phyloP scores from a whole-genome alignment of 2,797 vertebrate genomes.

The Zenarchopterus dispar region DNA sequence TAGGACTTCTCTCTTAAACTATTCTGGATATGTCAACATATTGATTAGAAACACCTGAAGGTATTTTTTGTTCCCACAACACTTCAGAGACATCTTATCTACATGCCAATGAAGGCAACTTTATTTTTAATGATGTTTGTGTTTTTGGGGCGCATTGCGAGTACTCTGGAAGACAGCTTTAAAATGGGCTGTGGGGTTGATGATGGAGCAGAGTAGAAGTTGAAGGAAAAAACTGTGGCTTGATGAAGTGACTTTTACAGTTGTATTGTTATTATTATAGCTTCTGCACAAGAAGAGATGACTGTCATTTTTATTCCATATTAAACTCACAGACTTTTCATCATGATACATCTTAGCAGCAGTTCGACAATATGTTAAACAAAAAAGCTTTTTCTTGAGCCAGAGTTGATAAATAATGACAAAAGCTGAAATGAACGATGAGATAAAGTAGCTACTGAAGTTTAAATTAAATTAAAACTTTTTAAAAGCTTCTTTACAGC shows the following conservation, averaged over 20 bases:
- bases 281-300: slow-evolving; percentile 27
- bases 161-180: slow-evolving; percentile 50
- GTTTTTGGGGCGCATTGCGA: slow-evolving; percentile 25
- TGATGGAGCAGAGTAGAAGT: slow-evolving; percentile 29
- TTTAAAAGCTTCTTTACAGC: neutral
- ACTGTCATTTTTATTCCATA: slow-evolving; percentile 43
- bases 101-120: slow-evolving; percentile 1
- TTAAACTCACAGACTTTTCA: slow-evolving; percentile 37
- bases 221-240: slow-evolving; percentile 31
- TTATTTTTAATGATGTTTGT: slow-evolving; percentile 17
- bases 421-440: neutral
- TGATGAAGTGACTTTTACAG: slow-evolving; percentile 31
- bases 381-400: slow-evolving; percentile 1
- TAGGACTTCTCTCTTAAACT: slow-evolving; percentile 7
- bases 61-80: slow-evolving; percentile 12
- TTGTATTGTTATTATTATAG: slow-evolving; percentile 62
- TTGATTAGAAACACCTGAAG: slow-evolving; percentile 20
- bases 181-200: slow-evolving; percentile 34
- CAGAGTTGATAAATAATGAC: slow-evolving; percentile 41
- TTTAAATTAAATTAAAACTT: slow-evolving; percentile 2
- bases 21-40: slow-evolving; percentile 29
- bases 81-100: slow-evolving; percentile 28
- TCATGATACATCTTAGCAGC: slow-evolving; percentile 26
- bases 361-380: slow-evolving; percentile 27
- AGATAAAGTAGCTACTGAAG: slow-evolving; percentile 6